Conservation (phyloP, 2,113 vertebrate genomes). For the Aegotheles bennettii region DNA sequence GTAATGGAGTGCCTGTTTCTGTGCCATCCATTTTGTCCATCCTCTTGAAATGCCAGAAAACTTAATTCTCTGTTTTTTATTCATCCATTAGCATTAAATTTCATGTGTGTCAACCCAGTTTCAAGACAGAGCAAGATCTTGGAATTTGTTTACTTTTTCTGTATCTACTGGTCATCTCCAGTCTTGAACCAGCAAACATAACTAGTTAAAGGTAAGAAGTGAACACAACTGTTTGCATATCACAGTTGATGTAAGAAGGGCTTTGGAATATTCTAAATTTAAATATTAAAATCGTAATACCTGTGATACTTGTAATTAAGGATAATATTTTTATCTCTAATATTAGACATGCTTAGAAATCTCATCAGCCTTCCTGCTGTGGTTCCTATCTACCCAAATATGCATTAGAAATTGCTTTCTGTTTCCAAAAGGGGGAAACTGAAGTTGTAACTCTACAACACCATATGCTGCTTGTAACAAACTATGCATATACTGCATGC, state of each 20-base stretch:
- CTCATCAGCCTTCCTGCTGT: not conserved
- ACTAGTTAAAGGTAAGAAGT: not conserved
- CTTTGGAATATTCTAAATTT: not conserved
- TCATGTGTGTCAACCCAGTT: not conserved
- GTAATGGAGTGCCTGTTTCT: not conserved
- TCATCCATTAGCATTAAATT: not conserved
- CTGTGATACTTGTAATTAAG: not conserved
- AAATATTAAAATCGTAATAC: not conserved
- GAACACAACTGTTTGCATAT: not conserved
- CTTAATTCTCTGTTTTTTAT: not conserved
- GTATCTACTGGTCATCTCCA: not conserved
- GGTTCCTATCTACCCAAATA: not conserved
- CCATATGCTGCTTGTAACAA: not conserved
- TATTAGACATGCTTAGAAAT: not conserved
- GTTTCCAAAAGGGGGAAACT: not conserved
- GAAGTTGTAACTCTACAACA: not conserved
- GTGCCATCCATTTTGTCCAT: not conserved
- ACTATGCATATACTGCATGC: not conserved
- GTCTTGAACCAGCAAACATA: not conserved
- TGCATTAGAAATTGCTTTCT: not conserved
- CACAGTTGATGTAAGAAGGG: not conserved
- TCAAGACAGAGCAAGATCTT: not conserved
- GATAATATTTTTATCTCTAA: not conserved
- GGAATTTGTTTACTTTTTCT: not conserved
- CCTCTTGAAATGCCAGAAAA: not conserved